Evolutionary conservation across 2,888 invertebrate species (phyloP).

Genomic region (Drosophila emarginata): DNA sequence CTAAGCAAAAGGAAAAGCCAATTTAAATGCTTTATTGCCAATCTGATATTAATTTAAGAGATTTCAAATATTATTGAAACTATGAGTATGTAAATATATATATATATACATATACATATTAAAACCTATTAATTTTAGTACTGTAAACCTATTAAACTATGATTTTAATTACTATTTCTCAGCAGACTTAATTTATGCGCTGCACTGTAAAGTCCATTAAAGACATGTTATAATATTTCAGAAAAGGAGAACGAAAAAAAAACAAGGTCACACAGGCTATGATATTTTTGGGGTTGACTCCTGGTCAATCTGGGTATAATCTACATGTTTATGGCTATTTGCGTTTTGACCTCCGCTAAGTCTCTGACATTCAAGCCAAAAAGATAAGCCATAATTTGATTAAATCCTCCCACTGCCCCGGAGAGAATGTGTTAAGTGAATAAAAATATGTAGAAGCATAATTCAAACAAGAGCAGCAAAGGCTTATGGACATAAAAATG

Average conservation of each 20-base stretch:
- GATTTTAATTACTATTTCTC: conserved; percentile 55
- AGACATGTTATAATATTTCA: conserved; percentile 41
- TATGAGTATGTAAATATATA: no score
- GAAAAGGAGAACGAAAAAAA: conserved; percentile 17
- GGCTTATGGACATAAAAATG: conserved; percentile 59
- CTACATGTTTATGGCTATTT: conserved; percentile 76
- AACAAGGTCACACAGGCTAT: conserved; percentile 56
- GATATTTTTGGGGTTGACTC: conserved; percentile 35
- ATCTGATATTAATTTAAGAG: neutral
- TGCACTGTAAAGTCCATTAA: conserved; percentile 47
- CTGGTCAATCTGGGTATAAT: conserved; percentile 58
- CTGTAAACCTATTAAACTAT: conserved; percentile 39
- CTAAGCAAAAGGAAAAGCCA: no score
- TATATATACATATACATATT: neutral
- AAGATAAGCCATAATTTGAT: conserved; percentile 75
- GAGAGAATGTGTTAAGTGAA: conserved; percentile 68
- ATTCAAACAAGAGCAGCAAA: conserved; percentile 62
- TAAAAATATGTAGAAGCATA: conserved; percentile 75
- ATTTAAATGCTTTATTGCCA: no score
- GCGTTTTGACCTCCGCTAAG: conserved; percentile 74
- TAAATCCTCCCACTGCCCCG: conserved; percentile 40
- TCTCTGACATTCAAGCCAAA: conserved; percentile 28
- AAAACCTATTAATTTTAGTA: conserved; percentile 11
- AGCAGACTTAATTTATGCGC: conserved; percentile 34
- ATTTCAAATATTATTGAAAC: no score